These are phyloP conservation scores for Ennomos quercinarius DNA, from an alignment of 2,888 invertebrate genomes.

Conservation along the genomic window DNA sequence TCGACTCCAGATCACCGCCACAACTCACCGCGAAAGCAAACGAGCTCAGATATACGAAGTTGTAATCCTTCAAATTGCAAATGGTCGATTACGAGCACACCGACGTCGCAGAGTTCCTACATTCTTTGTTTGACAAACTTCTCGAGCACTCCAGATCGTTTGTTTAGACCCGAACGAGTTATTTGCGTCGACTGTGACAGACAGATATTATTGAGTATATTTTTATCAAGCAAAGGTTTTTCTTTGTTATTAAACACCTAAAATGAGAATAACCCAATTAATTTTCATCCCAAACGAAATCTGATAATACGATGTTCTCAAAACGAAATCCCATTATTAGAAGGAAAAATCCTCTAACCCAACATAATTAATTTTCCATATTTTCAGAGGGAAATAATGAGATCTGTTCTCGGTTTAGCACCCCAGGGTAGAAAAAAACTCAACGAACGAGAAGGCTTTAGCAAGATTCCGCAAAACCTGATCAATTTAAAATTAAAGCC, in stretches of 20 bases:
- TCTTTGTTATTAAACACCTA: not conserved
- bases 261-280: slow-evolving; percentile 17
- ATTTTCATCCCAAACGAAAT: slow-evolving; percentile 29
- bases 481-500: slow-evolving; percentile 86
- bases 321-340: slow-evolving; percentile 26
- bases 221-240: slow-evolving; percentile 1
- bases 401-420: slow-evolving; percentile 61
- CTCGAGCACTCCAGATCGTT: slow-evolving; percentile 42
- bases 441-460: slow-evolving; percentile 75
- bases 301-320: slow-evolving; percentile 26
- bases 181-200: slow-evolving; percentile 17
- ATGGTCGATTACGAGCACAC: slow-evolving; percentile 50
- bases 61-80: slow-evolving; percentile 53
- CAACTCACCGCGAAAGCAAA: slow-evolving; percentile 34
- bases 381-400: slow-evolving; percentile 70
- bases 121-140: slow-evolving; percentile 54
- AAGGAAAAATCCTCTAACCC: slow-evolving; percentile 54
- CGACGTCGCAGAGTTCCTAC: slow-evolving; percentile 33
- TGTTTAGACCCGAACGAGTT: slow-evolving; percentile 40
- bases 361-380: slow-evolving; percentile 75
- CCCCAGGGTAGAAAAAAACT: slow-evolving; percentile 64
- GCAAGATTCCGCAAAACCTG: slow-evolving; percentile 81
- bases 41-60: slow-evolving; percentile 43
- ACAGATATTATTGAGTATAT: slow-evolving; percentile 7
- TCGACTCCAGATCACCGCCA: slow-evolving; percentile 1